Percentiles rank a stretch among this genome's conserved stretches.
Evolutionary conservation across 2,797 vertebrate species (phyloP).

Genomic region (Neomorphus geoffroyi): DNA sequence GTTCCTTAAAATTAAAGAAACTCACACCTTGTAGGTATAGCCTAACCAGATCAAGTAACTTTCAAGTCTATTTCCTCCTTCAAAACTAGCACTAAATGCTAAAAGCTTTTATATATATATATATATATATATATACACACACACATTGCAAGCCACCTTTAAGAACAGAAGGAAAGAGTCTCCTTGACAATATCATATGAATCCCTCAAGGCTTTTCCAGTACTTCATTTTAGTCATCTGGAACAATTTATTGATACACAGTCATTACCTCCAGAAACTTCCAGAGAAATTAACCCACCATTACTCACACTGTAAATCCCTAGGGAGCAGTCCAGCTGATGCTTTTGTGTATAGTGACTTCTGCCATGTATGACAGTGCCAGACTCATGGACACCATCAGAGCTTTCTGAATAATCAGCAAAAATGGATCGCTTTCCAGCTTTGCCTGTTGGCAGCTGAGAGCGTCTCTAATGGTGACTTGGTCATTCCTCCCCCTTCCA

Average conservation of each 20-base stretch:
- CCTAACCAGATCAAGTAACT: background rate
- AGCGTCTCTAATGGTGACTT: background rate
- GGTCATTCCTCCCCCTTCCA: background rate
- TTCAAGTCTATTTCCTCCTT: background rate
- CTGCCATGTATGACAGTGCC: background rate
- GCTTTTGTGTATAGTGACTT: background rate
- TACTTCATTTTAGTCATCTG: conserved; percentile 43
- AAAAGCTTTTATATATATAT: background rate
- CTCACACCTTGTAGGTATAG: background rate
- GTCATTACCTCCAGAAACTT: conserved; percentile 29
- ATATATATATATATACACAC: background rate
- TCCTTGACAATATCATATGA: background rate
- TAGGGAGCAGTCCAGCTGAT: background rate
- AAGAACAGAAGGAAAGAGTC: background rate
- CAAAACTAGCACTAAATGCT: background rate
- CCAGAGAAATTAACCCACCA: conserved; percentile 10
- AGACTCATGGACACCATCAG: background rate
- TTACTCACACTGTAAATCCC: background rate
- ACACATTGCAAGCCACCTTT: background rate
- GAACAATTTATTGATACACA: conserved; percentile 32
- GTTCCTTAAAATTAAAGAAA: background rate
- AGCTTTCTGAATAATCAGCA: background rate
- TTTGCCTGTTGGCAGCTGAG: background rate
- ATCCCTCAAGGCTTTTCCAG: background rate
- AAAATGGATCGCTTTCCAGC: background rate